phyloP scores from a whole-genome alignment of 2,113 vertebrate species.

The Spheniscus mendiculus region DNA sequence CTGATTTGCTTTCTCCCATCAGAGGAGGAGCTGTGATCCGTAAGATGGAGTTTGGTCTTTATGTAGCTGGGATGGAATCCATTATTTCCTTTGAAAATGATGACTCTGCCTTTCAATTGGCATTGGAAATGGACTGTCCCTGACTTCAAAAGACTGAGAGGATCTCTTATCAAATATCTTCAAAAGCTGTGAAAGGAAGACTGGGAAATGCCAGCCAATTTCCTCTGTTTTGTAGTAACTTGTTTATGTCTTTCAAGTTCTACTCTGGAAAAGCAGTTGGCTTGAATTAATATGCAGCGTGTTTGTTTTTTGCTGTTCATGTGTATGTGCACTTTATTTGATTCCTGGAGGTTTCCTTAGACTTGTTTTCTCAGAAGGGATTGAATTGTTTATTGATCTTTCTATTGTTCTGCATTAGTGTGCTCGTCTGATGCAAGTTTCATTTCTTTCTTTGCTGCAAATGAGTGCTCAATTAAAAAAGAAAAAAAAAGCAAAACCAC shows the following conservation, averaged over 20 bases:
- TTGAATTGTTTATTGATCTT: conserved; percentile 17
- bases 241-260: background rate
- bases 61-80: background rate
- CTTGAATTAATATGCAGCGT: background rate
- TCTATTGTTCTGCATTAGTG: background rate
- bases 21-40: background rate
- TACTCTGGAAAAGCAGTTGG: background rate
- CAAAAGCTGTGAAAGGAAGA: conserved; percentile 58
- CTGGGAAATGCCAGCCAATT: conserved; percentile 49
- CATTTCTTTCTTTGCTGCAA: background rate
- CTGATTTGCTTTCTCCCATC: background rate
- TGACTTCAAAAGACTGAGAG: conserved; percentile 41
- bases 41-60: background rate
- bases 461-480: background rate
- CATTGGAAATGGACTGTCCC: background rate
- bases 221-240: conserved; percentile 30
- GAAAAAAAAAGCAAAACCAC: background rate
- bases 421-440: background rate
- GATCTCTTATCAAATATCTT: conserved; percentile 52
- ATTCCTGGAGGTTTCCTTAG: conserved; percentile 1
- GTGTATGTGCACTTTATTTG: background rate
- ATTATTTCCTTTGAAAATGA: background rate
- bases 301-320: background rate
- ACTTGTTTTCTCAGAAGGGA: conserved; percentile 29
- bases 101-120: background rate